Conservation (phyloP, 2,797 vertebrate species). For the Apogon hyalosoma region DNA sequence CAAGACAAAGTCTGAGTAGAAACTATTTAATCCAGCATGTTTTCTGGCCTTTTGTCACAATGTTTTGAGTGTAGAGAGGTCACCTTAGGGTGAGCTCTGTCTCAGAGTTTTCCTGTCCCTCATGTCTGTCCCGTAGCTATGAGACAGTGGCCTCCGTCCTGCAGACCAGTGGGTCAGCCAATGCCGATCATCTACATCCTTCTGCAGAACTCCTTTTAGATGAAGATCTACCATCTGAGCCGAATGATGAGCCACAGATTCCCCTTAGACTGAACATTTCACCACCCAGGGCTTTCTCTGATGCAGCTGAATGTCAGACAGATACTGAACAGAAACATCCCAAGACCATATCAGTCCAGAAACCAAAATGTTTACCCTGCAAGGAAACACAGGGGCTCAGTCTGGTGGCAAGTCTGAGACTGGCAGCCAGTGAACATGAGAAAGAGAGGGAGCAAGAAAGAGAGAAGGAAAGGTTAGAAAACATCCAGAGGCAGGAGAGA, state of each 20-base stretch:
- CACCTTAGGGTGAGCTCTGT: conserved; percentile 43
- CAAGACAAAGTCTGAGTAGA: conserved; percentile 70
- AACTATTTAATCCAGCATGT: conserved; percentile 54
- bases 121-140: conserved; percentile 69
- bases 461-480: not conserved
- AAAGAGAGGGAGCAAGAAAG: not conserved
- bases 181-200: conserved; percentile 26
- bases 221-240: conserved; percentile 32
- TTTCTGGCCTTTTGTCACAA: conserved; percentile 35
- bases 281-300: conserved; percentile 54
- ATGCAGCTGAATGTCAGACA: conserved; percentile 14
- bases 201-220: conserved; percentile 21
- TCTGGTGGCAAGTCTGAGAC: conserved; percentile 72
- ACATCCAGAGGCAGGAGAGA: conserved; percentile 44
- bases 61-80: conserved; percentile 28
- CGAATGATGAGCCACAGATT: conserved; percentile 24
- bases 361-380: not conserved
- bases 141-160: conserved; percentile 73
- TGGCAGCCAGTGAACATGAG: conserved; percentile 67
- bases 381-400: conserved; percentile 21
- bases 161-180: conserved; percentile 55
- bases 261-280: conserved; percentile 35
- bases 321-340: conserved; percentile 18
- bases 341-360: not conserved
- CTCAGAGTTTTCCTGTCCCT: conserved; percentile 68